Evolutionary conservation across 2,113 vertebrate species (phyloP).

Genomic region (Nothoprocta perdicaria): DNA sequence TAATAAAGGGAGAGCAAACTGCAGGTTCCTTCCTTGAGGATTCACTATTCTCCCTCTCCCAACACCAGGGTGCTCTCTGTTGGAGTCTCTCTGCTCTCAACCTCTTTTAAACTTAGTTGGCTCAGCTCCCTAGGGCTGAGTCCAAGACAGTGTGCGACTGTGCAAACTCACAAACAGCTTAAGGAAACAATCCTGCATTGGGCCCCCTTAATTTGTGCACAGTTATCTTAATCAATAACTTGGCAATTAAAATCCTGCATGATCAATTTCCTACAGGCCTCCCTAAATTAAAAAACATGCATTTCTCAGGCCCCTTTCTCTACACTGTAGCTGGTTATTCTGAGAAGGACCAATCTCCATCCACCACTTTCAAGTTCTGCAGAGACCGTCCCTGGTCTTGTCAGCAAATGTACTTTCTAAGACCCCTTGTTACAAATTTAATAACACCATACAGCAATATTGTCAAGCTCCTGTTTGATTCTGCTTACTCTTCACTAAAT

Average conservation of each 20-base stretch:
- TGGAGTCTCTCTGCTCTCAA: neutral
- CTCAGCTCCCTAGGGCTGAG: neutral
- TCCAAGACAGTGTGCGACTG: neutral
- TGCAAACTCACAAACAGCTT: conserved; percentile 24
- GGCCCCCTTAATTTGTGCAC: neutral
- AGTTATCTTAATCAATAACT: conserved; percentile 40
- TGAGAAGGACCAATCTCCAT: conserved; percentile 1
- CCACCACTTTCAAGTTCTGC: neutral
- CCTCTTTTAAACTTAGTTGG: conserved; percentile 6
- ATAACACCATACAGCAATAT: conserved; percentile 19
- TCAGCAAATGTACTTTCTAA: conserved; percentile 28
- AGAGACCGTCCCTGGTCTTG: neutral
- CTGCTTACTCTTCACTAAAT: conserved; percentile 59
- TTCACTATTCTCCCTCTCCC: neutral
- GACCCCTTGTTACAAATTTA: conserved; percentile 37
- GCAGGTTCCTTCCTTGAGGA: neutral
- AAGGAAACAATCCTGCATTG: conserved; percentile 1
- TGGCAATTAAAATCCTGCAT: conserved; percentile 41
- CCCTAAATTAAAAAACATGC: neutral
- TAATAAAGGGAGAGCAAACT: neutral
- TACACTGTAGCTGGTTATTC: neutral
- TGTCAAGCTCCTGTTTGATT: neutral
- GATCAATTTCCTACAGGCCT: conserved; percentile 31
- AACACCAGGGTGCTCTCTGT: neutral
- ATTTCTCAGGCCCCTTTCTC: conserved; percentile 4